Base-by-base conservation (phyloP, 1,140 invertebrate species). In the Panulirus ornatus region DNA sequence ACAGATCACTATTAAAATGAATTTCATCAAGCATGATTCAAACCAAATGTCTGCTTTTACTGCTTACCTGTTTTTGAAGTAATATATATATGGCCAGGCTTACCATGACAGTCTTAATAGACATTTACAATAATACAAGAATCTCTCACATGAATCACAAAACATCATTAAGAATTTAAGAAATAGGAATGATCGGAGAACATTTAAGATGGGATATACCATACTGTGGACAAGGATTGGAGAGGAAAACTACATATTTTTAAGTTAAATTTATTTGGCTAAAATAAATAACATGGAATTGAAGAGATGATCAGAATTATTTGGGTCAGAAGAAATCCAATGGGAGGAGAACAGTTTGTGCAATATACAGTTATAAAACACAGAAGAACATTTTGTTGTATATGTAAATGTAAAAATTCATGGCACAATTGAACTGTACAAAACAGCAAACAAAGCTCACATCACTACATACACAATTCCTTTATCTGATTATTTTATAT, bases 251-350 rank as follows among this genome's bases (percentile, higher is more conserved):
- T 30, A 66, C 2, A 8, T 30, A 14, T 34, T 40, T 42, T 88
- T 58, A 54, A 34, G 54, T 83, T 83, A 82, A 51, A 83, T 89
- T 89, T 89, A 89, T 89, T 89, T 83, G 88, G 88, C 88, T 89
- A 84, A 89, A 89, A 89, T 89, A 89, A 89, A 89, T 89, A 89
- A 89, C 88, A 89, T 89, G 88, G 73, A 83, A 82, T 89, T 89
- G 88, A 89, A 79, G 54, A 78, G 38, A 63, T 88, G 44, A 70
- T 88, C 47, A 51, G 79, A 89, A 73, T 89, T 54, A 47, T 73
- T 71, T 83, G 88, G 79, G 71, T 63, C 66, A 83, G 63, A 34
- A 83, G 66, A 42, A 38, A 30, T 42, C 34, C 66, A 70, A 51
- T 78, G 42, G n/a, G 70, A 88, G 78, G 47, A 42, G 63, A 75